Conservation (phyloP, 64 coral and sea anemone genomes). For the Stichodactyla helianthus region DNA sequence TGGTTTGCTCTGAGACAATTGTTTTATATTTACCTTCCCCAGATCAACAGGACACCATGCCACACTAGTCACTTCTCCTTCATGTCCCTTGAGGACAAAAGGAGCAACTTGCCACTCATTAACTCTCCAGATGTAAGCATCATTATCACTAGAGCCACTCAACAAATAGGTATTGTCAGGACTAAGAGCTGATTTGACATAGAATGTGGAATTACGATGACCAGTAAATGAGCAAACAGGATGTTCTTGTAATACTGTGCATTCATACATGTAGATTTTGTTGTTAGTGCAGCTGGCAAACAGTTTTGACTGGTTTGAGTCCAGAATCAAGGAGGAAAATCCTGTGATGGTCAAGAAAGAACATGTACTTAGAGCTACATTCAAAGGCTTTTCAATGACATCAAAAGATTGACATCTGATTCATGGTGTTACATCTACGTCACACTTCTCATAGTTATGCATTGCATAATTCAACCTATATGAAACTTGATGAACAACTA, state of each 20-base stretch:
- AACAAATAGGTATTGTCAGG: conserved; percentile 79
- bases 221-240: conserved; percentile 74
- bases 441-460: too few species aligned
- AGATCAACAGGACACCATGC: conserved; percentile 87
- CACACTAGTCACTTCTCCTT: conserved; percentile 91
- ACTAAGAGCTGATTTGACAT: conserved; percentile 89
- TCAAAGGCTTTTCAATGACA: too few species aligned
- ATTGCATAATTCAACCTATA: too few species aligned
- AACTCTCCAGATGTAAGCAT: conserved; percentile 88
- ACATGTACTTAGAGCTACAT: background rate
- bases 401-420: too few species aligned
- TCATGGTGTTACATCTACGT: too few species aligned
- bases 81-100: conserved; percentile 66
- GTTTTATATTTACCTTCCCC: conserved; percentile 55
- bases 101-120: conserved; percentile 49
- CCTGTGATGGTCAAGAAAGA: conserved; percentile 25
- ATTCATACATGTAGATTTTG: conserved; percentile 93
- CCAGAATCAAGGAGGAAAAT: conserved; percentile 85
- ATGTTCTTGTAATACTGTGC: conserved; percentile 46
- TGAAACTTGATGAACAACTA: too few species aligned
- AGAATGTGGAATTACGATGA: conserved; percentile 91
- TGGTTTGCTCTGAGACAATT: background rate
- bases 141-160: conserved; percentile 83
- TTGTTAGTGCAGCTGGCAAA: conserved; percentile 95
- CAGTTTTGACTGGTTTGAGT: conserved; percentile 75